Percentiles rank a stretch among this genome's conserved stretches.
These are phyloP conservation scores for Drosophila punjabiensis DNA, from an alignment of 1,140 invertebrate species.

Conservation along the genomic window DNA sequence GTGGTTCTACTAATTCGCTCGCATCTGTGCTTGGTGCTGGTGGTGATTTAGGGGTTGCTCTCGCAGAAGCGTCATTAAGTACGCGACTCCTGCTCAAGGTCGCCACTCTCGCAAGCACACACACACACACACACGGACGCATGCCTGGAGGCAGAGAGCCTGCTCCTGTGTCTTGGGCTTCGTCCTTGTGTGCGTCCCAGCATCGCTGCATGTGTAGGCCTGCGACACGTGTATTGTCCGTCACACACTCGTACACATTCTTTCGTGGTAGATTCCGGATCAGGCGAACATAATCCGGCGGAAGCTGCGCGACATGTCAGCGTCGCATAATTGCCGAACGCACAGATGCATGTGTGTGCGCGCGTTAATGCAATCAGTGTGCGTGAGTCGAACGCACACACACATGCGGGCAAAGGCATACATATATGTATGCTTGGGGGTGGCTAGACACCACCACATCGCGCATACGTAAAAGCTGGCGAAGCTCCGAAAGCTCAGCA, in stretches of 20 bases:
- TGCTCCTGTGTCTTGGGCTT: conserved; percentile 34
- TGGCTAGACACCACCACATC: neutral
- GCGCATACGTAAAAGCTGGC: conserved; percentile 19
- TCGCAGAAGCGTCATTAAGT: conserved; percentile 11
- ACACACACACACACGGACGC: neutral
- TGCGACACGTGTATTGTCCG: conserved; percentile 51
- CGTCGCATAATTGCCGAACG: conserved; percentile 42
- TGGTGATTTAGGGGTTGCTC: conserved; percentile 58
- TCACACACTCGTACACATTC: conserved; percentile 83
- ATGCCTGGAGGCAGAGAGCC: neutral
- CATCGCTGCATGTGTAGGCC: conserved; percentile 40
- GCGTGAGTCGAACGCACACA: conserved; percentile 29
- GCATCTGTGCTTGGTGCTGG: neutral
- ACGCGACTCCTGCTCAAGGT: conserved; percentile 61
- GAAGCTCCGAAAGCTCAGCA: conserved; percentile 30
- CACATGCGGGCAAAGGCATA: neutral
- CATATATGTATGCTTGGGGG: neutral
- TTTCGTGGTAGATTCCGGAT: conserved; percentile 79
- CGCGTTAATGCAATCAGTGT: conserved; percentile 54
- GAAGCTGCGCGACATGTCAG: conserved; percentile 18
- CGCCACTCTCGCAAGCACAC: conserved; percentile 13
- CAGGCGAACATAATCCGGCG: conserved; percentile 63
- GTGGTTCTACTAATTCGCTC: neutral
- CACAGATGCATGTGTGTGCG: conserved; percentile 27
- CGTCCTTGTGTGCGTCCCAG: conserved; percentile 28